phyloP scores from a whole-genome alignment of 2,113 vertebrate species.

The Indri indri region DNA sequence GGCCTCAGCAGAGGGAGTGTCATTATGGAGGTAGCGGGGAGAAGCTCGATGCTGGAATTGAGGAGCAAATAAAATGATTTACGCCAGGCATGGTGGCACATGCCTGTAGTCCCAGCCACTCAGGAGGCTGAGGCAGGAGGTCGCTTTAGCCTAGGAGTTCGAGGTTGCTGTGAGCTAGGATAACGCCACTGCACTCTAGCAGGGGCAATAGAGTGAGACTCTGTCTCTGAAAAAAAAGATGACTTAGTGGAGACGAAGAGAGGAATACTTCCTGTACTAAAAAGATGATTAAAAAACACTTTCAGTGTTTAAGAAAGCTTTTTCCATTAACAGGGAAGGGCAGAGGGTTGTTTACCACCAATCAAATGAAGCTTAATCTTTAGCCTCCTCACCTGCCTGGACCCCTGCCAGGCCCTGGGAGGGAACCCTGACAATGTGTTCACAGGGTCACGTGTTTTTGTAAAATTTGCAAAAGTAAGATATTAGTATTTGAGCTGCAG shows the following conservation, averaged over 20 bases:
- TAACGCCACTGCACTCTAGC: too few relatives aligned
- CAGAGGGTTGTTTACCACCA: neutral
- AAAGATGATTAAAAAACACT: neutral
- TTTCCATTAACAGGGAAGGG: neutral
- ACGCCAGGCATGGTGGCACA: too few relatives aligned
- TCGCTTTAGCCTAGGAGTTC: too few relatives aligned
- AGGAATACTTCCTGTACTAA: neutral
- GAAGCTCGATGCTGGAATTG: neutral
- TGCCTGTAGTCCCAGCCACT: too few relatives aligned
- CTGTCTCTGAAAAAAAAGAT: neutral
- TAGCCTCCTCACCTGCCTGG: neutral
- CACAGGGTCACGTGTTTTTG: neutral
- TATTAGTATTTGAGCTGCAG: neutral
- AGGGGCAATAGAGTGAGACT: too few relatives aligned
- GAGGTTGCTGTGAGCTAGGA: too few relatives aligned
- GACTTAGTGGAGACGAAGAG: neutral
- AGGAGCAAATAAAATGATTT: neutral
- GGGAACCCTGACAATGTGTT: neutral
- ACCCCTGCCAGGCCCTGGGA: neutral
- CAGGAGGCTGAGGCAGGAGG: too few relatives aligned
- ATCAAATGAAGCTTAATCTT: neutral
- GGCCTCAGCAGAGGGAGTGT: neutral
- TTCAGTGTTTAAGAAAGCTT: neutral
- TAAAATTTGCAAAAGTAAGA: neutral
- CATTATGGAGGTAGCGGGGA: accelerated